A percentile compares a stretch with the other conserved stretches of the same genome.
Conservation (phyloP, 1,140 invertebrate species). For the Globodera rostochiensis region DNA sequence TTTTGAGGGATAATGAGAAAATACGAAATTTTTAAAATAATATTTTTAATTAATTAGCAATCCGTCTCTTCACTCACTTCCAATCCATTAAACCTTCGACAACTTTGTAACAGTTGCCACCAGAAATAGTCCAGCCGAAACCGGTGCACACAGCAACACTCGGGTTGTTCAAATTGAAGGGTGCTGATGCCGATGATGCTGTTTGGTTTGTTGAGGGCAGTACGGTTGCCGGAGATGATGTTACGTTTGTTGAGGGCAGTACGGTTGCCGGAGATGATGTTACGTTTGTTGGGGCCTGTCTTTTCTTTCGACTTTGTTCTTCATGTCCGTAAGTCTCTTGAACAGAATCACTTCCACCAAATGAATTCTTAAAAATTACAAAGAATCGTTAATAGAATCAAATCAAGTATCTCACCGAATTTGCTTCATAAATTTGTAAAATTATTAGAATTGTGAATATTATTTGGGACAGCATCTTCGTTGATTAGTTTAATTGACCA, state of each 20-base stretch:
- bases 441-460: too few species aligned
- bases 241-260: too few species aligned
- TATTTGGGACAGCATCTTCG: too few species aligned
- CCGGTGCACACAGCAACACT: not conserved
- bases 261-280: too few species aligned
- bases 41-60: not conserved
- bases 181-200: too few species aligned
- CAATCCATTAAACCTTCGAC: not conserved
- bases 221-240: too few species aligned
- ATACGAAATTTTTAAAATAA: not conserved
- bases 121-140: slow-evolving; percentile 5
- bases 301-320: not conserved
- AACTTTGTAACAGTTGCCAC: slow-evolving; percentile 1
- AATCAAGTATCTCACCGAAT: too few species aligned
- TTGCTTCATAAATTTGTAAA: too few species aligned
- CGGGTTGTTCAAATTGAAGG: not conserved
- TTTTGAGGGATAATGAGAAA: not conserved
- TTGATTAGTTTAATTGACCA: too few species aligned
- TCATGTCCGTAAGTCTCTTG: not conserved
- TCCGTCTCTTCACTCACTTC: slow-evolving; percentile 8
- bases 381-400: too few species aligned
- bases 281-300: not conserved
- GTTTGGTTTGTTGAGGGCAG: not conserved
- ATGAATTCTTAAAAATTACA: too few species aligned
- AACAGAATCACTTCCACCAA: too few species aligned